These are phyloP conservation scores for Lathamus discolor DNA, from an alignment of 2,113 vertebrate species.

Conservation along the genomic window DNA sequence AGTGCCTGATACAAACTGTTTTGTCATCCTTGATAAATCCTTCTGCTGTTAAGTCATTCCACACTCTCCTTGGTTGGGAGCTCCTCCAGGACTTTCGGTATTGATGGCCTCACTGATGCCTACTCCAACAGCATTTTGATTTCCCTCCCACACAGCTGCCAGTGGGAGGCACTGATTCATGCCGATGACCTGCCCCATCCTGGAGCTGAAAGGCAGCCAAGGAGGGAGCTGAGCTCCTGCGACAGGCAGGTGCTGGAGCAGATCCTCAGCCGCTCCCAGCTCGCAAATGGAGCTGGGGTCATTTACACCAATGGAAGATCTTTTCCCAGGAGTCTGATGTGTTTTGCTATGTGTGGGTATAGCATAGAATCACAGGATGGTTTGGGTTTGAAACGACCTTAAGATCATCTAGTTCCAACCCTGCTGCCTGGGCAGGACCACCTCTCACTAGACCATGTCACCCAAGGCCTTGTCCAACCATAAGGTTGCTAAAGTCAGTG, in stretches of 20 bases:
- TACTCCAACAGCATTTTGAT: background rate
- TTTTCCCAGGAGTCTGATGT: background rate
- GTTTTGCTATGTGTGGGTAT: background rate
- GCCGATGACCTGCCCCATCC: background rate
- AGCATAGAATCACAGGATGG: background rate
- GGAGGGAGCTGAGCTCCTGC: background rate
- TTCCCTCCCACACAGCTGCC: background rate
- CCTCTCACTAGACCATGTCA: background rate
- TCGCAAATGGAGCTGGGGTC: background rate
- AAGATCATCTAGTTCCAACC: background rate
- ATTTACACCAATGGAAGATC: background rate
- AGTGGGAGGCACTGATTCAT: conserved; percentile 47
- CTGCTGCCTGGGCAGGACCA: background rate
- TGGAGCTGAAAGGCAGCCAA: background rate
- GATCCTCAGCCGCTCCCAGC: background rate
- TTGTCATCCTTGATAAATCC: background rate
- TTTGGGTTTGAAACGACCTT: background rate
- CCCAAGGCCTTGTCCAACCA: background rate
- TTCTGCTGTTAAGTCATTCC: background rate
- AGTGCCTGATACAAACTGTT: background rate
- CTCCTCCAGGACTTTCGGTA: background rate
- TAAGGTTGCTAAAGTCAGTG: background rate
- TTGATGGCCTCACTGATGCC: background rate
- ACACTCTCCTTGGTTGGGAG: background rate
- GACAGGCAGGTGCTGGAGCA: background rate